Conservation (phyloP, 2,888 invertebrate species). For the Achlya flavicornis region DNA sequence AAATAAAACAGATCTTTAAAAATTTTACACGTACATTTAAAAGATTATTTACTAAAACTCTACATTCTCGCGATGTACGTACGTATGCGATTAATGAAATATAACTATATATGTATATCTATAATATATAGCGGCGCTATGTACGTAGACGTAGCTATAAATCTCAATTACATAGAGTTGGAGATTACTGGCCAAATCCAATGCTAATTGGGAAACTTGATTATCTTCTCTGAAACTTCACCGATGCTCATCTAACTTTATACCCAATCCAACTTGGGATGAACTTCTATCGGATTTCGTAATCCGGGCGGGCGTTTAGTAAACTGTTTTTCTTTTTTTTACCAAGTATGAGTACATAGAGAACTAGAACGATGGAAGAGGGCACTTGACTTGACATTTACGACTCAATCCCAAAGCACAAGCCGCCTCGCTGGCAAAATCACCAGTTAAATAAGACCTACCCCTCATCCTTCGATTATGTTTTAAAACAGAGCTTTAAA, state of each 20-base stretch:
- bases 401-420: slow-evolving; percentile 80
- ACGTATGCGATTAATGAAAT: not conserved
- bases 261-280: slow-evolving; percentile 49
- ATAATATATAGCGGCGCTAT: not conserved
- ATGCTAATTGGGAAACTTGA: slow-evolving; percentile 60
- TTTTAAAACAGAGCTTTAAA: slow-evolving; percentile 33
- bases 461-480: slow-evolving; percentile 36
- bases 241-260: slow-evolving; percentile 60
- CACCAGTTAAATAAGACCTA: slow-evolving; percentile 68
- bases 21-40: not conserved
- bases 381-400: slow-evolving; percentile 79
- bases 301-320: slow-evolving; percentile 60
- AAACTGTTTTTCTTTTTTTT: slow-evolving; percentile 56
- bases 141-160: not conserved
- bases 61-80: not conserved
- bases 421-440: slow-evolving; percentile 62
- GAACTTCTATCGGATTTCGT: slow-evolving; percentile 54
- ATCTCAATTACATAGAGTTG: slow-evolving; percentile 8
- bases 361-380: slow-evolving; percentile 68
- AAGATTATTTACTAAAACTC: not conserved
- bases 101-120: not conserved
- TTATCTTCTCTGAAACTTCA: slow-evolving; percentile 47
- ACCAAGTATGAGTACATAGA: slow-evolving; percentile 69
- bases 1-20: not conserved
- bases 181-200: slow-evolving; percentile 41